Evolutionary conservation across 2,113 vertebrate genomes (phyloP), one percentile per base, ranked within the genome.

Genomic region (Anhinga rufa): DNA sequence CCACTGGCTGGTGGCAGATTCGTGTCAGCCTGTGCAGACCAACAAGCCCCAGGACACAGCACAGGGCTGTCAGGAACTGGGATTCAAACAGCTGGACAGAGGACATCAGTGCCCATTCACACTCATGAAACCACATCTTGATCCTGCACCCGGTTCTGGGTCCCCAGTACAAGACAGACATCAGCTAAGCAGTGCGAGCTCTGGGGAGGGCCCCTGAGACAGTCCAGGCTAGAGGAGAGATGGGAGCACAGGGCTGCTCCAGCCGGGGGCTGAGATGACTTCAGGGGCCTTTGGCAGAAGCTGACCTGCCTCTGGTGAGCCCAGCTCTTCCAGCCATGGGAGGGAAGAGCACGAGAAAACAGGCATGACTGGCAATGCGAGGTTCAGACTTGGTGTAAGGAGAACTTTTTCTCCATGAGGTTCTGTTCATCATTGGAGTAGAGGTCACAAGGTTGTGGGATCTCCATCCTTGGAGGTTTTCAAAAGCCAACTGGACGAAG

Each of bases 321-420:
- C 42, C 4, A 3, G 68, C 32, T 72, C 71, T 26, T 40, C 52
- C 19, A 31, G 51, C 31, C 7, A 0, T 2, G 4, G 9, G 46
- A 87, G 46, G 10, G 40, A 65, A 74, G 28, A 58, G 42, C 61
- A 71, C 4, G 3, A 32, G 61, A 32, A 75, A 57, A 61, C 10
- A 32, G 31, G 12, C 0, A 0, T 17, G 20, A 65, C 6, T 40
- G 70, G 48, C 75, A 85, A 54, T 0, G 2, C 1, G 12, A 31
- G 40, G 19, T 11, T 74, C 55, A 49, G 55, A 32, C 42, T 40
- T 1, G 1, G 22, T 4, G 4, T 6, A 31, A 75, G 55, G 75
- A 75, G 82, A 92, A 52, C 2, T 2, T 84, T 68, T 40, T 51
- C 52, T 38, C n/a, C 14, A 1, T 13, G 48, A 74, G 64, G 54